Conservation (phyloP, 92 coral and sea anemone species). For the Metridium senile region DNA sequence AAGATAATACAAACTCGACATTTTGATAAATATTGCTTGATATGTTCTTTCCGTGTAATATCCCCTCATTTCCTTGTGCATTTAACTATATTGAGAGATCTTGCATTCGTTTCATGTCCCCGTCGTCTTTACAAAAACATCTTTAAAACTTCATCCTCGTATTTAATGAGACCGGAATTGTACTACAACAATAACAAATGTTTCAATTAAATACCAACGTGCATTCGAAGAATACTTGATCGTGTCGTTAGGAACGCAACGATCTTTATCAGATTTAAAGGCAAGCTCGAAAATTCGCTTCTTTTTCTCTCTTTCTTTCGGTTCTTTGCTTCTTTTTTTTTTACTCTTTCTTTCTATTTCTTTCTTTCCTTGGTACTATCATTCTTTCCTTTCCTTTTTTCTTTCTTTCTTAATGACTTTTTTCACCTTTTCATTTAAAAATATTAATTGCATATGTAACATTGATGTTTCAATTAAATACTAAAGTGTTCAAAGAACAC, state of each 20-base stretch:
- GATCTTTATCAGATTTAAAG: background rate
- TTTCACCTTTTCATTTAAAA: no score
- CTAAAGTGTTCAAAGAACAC: no score
- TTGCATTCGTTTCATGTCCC: slow-evolving; percentile 2
- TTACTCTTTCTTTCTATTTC: background rate
- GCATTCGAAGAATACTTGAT: background rate
- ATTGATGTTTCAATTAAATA: no score
- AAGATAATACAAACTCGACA: background rate
- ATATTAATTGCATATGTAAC: no score
- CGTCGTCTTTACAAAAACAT: background rate
- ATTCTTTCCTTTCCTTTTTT: background rate
- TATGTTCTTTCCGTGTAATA: background rate
- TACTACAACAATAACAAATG: slow-evolving; percentile 7
- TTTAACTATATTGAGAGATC: background rate
- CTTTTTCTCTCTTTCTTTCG: background rate
- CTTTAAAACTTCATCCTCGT: background rate
- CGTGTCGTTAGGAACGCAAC: background rate
- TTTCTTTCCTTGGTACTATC: background rate
- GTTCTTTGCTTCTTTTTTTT: background rate
- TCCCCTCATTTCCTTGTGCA: slow-evolving; percentile 5
- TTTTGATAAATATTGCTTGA: background rate
- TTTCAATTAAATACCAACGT: background rate
- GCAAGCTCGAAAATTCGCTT: no score
- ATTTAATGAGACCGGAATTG: slow-evolving; percentile 8
- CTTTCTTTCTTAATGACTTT: background rate